These are phyloP conservation scores for Stramonita haemastoma DNA, from an alignment of 2,888 invertebrate species.

Conservation along the genomic window DNA sequence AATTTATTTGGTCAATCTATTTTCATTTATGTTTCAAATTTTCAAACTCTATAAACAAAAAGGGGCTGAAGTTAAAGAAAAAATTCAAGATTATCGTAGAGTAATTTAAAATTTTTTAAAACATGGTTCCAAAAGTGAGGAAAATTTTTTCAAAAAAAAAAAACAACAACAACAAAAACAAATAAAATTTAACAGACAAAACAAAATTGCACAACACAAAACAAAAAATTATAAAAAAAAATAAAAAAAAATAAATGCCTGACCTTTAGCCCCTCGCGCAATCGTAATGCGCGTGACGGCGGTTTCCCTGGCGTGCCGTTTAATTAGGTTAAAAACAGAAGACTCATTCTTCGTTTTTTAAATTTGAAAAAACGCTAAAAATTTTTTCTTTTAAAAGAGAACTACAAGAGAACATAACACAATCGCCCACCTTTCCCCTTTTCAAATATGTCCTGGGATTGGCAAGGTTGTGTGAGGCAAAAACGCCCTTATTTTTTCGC, in stretches of 20 bases:
- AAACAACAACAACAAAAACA: neutral
- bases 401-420: neutral
- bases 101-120: too few relatives aligned
- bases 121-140: too few relatives aligned
- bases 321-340: neutral
- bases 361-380: neutral
- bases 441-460: neutral
- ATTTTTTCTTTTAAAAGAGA: neutral
- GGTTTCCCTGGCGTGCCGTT: conserved; percentile 27
- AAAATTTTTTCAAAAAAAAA: neutral
- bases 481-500: conserved; percentile 10
- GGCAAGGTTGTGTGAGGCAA: neutral
- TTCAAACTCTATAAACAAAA: too few relatives aligned
- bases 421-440: neutral
- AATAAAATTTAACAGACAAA: neutral
- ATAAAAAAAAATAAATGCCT: neutral
- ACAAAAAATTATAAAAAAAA: neutral
- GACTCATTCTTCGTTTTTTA: neutral
- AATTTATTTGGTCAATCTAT: too few relatives aligned
- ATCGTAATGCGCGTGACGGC: conserved; percentile 28
- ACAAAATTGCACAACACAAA: neutral
- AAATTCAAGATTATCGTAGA: too few relatives aligned
- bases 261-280: conserved; percentile 18
- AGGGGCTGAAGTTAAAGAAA: too few relatives aligned
- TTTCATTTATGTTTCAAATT: too few relatives aligned